phyloP scores from a whole-genome alignment of 2,888 invertebrate species.

The Drosophila flavopinicola region DNA sequence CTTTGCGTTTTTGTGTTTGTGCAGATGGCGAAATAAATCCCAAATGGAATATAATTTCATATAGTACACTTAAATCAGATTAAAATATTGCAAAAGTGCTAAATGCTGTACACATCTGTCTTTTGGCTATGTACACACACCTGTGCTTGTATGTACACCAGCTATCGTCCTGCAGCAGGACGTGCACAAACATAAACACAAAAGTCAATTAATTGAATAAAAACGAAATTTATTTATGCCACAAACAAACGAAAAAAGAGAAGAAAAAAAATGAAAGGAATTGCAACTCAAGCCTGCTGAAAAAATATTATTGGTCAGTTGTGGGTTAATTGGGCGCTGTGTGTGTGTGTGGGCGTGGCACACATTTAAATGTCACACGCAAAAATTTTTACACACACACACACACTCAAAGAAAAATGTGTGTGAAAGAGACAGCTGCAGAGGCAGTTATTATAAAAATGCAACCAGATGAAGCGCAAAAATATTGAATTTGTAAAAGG shows the following conservation, averaged over 20 bases:
- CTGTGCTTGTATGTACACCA: neutral
- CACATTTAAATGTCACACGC: constrained; percentile 52
- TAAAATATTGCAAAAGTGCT: constrained; percentile 53
- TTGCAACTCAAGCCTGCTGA: neutral
- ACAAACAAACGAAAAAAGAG: constrained; percentile 8
- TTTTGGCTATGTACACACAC: constrained; percentile 14
- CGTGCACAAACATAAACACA: constrained; percentile 46
- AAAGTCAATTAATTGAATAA: constrained; percentile 74
- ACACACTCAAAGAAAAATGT: neutral
- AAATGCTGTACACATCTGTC: constrained; percentile 44
- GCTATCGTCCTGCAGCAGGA: constrained; percentile 18
- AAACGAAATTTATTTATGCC: constrained; percentile 52
- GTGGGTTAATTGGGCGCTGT: constrained; percentile 34
- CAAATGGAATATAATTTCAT: constrained; percentile 43
- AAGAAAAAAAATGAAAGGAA: constrained; percentile 8
- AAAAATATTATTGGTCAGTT: constrained; percentile 29
- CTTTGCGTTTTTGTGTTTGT: constrained; percentile 1
- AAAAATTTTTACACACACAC: constrained; percentile 20
- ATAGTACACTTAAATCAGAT: constrained; percentile 53
- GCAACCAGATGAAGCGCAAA: constrained; percentile 8
- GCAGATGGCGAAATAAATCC: constrained; percentile 18
- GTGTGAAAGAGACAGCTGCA: neutral
- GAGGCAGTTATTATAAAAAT: constrained; percentile 22
- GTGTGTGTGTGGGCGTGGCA: constrained; percentile 31
- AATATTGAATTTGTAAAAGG: constrained; percentile 2